Percentiles rank a stretch among this genome's conserved stretches.
Conservation (phyloP, 2,113 vertebrate species). For the Sardina pilchardus region DNA sequence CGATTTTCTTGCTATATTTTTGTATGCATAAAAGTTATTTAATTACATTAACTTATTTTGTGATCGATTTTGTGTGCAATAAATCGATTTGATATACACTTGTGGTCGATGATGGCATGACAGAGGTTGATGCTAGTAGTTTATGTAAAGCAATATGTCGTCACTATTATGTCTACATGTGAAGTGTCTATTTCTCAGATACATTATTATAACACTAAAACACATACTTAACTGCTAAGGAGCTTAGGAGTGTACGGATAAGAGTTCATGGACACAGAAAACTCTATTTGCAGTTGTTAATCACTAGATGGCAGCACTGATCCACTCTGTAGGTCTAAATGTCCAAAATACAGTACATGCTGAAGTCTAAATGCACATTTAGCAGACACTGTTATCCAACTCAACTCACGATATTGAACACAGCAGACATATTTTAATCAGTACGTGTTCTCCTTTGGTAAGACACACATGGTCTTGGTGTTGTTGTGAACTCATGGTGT, state of each 20-base stretch:
- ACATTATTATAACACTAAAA: background rate
- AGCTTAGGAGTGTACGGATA: background rate
- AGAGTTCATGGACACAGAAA: background rate
- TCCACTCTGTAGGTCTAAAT: background rate
- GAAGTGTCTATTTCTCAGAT: no score
- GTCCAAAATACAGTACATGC: background rate
- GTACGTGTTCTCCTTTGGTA: background rate
- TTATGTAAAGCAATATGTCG: background rate
- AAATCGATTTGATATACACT: background rate
- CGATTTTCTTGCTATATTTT: background rate
- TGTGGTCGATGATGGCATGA: background rate
- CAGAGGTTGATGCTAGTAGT: background rate
- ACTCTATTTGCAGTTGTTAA: background rate
- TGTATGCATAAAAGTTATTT: background rate
- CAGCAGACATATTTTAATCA: background rate
- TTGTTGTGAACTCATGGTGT: background rate
- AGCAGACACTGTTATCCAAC: background rate
- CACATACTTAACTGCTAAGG: background rate
- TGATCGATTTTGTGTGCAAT: background rate
- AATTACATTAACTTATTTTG: slow-evolving; percentile 6
- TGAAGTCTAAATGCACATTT: background rate
- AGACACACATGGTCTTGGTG: background rate
- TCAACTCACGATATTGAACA: no score
- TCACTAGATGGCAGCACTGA: background rate
- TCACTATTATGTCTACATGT: background rate